Percentiles rank a stretch among this genome's conserved stretches.
Evolutionary conservation across 2,113 vertebrate genomes (phyloP).

Genomic region (Apteryx mantelli): DNA sequence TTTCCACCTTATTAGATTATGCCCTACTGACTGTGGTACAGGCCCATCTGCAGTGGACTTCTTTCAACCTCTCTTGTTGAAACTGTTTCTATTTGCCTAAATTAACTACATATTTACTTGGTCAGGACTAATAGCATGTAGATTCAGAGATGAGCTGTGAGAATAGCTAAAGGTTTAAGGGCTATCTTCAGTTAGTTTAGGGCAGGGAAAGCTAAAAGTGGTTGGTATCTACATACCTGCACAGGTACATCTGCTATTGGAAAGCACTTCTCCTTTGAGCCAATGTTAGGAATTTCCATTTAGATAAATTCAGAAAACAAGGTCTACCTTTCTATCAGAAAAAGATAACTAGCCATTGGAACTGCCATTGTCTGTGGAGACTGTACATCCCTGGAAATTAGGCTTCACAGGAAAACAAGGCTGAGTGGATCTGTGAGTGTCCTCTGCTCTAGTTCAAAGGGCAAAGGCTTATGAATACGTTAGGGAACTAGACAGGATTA

Average conservation of each 20-base stretch:
- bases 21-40: neutral
- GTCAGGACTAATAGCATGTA: neutral
- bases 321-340: neutral
- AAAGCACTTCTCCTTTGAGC: neutral
- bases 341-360: neutral
- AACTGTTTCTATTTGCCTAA: neutral
- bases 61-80: neutral
- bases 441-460: neutral
- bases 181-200: neutral
- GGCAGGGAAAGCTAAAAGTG: neutral
- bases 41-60: neutral
- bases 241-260: neutral
- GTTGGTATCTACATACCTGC: neutral
- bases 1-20: neutral
- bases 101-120: neutral
- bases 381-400: neutral
- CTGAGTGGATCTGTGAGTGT: neutral
- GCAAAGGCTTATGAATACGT: neutral
- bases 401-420: neutral
- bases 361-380: neutral
- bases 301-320: neutral
- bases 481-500: neutral
- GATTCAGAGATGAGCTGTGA: neutral
- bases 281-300: neutral
- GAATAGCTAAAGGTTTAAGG: neutral